Base-by-base conservation (phyloP, 2,888 invertebrate genomes). In the Aporophyla lueneburgensis region DNA sequence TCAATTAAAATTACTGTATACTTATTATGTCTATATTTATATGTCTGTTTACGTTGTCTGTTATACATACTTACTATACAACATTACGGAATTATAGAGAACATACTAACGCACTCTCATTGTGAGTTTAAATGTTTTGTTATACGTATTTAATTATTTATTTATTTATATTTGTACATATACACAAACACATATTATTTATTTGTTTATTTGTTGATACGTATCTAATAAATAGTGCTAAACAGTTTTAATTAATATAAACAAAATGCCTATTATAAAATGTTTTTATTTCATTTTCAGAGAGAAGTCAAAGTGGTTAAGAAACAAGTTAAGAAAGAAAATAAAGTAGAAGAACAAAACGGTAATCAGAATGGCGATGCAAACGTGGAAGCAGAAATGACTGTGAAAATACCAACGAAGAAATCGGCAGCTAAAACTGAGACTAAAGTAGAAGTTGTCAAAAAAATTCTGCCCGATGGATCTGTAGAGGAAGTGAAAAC, bases 1-100 rank as follows among this genome's bases (percentile, higher is more conserved):
- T 92, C 91, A 94, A 93, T 91, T 94, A 91, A 95, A 94, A 93
- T 94, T 94, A 94, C 91, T 95, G 92, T 95, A 92, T 92, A 93
- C 91, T 93, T 94, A 93, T 89, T 95, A 95, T 93, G 88, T 94
- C 81, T 94, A 91, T 93, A 92, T 95, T 87, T 95, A 93, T 92
- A 90, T 94, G 89, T 94, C 89, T 93, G 93, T 95, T 92, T 94
- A 93, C 89, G 86, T 94, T 90, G 87, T 93, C 85, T 94, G 94
- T 89, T 95, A 95, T 89, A 92, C 90, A 76, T 95, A 94, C 91
- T 93, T 95, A 91, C 81, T 93, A 85, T 94, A 93, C 93, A 94
- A 92, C 86, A 92, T 93, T 88, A 93, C 92, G 92, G 91, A 93
- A 76, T 83, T 90, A 81, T 94, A 92, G 90, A 88, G 87, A 90